Base-by-base conservation (phyloP, 2,113 vertebrate species). In the Tenrec ecaudatus region DNA sequence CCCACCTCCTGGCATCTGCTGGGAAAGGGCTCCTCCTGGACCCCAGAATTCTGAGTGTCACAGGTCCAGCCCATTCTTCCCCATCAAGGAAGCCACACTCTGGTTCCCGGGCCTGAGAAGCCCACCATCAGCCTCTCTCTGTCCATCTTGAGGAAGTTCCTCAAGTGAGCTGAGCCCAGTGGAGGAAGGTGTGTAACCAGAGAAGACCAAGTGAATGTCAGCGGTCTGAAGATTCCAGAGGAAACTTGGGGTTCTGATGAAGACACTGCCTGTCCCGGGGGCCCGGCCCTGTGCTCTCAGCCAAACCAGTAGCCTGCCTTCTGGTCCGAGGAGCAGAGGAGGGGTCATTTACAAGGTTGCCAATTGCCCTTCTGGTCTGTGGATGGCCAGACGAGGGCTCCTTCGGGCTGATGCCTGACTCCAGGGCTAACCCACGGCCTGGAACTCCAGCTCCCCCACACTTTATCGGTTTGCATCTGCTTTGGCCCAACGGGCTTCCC, bases 201-300 rank as follows among this genome's bases (percentile, higher is more conserved):
- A 89, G 84, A 86, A 77, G 76, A 43, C 27, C 19, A 4, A 82
- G 66, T 57, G 75, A 43, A 29, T 16, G 66, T 75, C 3, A 1
- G 38, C 16, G 17, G 40, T 64, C 38, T 60, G 20, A 82, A 9
- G 31, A 80, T 84, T 81, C 57, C 85, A 64, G 31, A 53, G 23
- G 78, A 84, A 94, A 22, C 17, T 40, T 27, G 40, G 40, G 15
- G 23, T 47, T 92, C 75, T 73, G 53, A 73, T 80, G 69, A 94
- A 64, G 36, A 79, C 1, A 27, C 47, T n/a, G 23, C 23, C 47
- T n/a, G 23, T 19, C 60, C 58, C 36, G 16, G 4, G 5, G 47
- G 89, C 29, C 57, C 60, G 53, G 2, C 57, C 47, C 38, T 40
- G 53, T 15, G 12, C 73, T 47, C 10, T 57, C 64, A 86, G 22